Conservation (phyloP, 1,140 invertebrate species). For the Tribolium castaneum region DNA sequence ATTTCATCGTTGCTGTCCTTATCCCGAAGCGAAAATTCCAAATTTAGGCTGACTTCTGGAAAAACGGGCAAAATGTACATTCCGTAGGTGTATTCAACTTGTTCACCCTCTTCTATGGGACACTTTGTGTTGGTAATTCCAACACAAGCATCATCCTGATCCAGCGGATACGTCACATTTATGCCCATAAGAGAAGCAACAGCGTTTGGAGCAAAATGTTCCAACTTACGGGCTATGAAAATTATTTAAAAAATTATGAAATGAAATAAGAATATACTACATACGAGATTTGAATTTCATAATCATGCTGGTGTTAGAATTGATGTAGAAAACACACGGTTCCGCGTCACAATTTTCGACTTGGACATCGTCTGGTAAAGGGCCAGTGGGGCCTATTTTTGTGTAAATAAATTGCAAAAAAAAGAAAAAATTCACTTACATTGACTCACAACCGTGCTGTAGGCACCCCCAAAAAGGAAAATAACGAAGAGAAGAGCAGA, state of each 20-base stretch:
- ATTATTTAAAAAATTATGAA: neutral
- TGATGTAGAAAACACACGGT: neutral
- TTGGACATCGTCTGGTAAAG: neutral
- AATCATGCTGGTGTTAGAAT: neutral
- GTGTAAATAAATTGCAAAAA: neutral
- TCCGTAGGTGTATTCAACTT: constrained; percentile 39
- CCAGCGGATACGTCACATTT: constrained; percentile 40
- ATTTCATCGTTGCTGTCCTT: constrained; percentile 29
- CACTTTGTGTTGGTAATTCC: constrained; percentile 47
- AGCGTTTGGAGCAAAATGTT: constrained; percentile 41
- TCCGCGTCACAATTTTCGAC: neutral
- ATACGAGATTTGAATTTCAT: neutral
- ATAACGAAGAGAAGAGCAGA: neutral
- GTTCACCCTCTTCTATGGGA: constrained; percentile 44
- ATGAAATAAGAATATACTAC: neutral
- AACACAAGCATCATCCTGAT: constrained; percentile 45
- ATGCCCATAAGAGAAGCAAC: constrained; percentile 42
- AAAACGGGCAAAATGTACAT: constrained; percentile 42
- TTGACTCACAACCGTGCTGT: neutral
- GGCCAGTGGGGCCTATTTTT: neutral
- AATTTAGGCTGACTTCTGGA: constrained; percentile 42
- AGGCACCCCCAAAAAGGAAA: neutral
- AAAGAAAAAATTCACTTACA: neutral
- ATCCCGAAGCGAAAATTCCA: constrained; percentile 46
- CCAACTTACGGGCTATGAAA: constrained; percentile 46